These are phyloP conservation scores for Drosophila infuscata DNA, from an alignment of 2,888 invertebrate species.

Conservation along the genomic window DNA sequence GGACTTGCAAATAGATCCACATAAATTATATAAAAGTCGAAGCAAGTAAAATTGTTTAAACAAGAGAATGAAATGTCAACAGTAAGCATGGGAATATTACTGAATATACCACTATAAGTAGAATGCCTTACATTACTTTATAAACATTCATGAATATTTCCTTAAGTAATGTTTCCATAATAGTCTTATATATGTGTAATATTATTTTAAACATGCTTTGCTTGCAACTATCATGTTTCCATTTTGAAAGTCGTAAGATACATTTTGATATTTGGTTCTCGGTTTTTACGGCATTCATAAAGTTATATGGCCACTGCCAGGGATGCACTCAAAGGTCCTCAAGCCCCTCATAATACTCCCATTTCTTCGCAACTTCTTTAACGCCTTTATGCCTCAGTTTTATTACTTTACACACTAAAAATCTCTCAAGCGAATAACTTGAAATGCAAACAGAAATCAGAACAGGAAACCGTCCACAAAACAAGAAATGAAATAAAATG, in stretches of 20 bases:
- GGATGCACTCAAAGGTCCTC: constrained; percentile 36
- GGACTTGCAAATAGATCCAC: neutral
- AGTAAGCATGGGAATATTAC: neutral
- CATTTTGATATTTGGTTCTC: constrained; percentile 19
- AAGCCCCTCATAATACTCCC: constrained; percentile 1
- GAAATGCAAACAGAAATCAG: constrained; percentile 78
- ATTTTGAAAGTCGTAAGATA: constrained; percentile 13
- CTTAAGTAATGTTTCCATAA: too few species aligned
- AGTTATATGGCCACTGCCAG: constrained; percentile 52
- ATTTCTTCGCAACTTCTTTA: constrained; percentile 35
- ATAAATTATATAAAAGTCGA: too few species aligned
- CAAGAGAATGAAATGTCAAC: neutral
- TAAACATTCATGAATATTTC: too few species aligned
- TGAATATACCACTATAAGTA: neutral
- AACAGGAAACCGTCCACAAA: constrained; percentile 58
- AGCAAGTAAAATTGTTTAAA: too few species aligned
- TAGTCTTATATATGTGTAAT: too few species aligned
- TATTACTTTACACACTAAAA: constrained; percentile 66
- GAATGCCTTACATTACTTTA: neutral
- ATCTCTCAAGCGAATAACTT: constrained; percentile 72
- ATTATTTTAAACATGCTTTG: neutral
- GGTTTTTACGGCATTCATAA: constrained; percentile 54
- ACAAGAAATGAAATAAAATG: constrained; percentile 32
- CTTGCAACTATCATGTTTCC: constrained; percentile 4
- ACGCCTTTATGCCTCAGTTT: constrained; percentile 65